Evolutionary conservation across 2,113 vertebrate species (phyloP).

Genomic region (Puffinus mauretanicus): DNA sequence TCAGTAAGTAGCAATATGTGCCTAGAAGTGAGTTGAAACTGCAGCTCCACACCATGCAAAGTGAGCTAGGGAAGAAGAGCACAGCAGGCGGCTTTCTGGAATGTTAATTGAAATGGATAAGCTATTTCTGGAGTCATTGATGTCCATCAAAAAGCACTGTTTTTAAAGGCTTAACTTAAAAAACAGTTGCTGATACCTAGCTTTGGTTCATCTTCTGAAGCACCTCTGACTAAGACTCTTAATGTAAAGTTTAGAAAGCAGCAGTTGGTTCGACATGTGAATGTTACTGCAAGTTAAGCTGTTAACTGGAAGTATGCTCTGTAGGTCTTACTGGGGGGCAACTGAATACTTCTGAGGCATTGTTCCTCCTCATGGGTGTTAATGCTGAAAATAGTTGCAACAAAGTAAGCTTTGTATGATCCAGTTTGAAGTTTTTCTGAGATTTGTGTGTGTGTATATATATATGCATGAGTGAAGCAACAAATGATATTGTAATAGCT

Average conservation of each 20-base stretch:
- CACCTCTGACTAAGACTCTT: not conserved
- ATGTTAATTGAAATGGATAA: not conserved
- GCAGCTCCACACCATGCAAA: not conserved
- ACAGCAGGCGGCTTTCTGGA: not conserved
- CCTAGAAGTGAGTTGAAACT: not conserved
- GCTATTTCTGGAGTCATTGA: not conserved
- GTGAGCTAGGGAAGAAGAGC: not conserved
- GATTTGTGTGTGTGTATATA: not conserved
- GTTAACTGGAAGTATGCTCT: not conserved
- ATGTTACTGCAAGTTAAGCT: not conserved
- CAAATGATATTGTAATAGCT: not conserved
- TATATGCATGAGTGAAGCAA: not conserved
- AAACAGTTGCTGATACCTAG: not conserved
- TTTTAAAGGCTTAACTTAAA: not conserved
- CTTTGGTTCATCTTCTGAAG: not conserved
- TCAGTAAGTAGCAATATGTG: not conserved
- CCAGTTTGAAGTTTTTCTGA: not conserved
- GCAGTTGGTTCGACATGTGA: not conserved
- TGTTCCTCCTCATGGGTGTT: not conserved
- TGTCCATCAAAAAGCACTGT: not conserved
- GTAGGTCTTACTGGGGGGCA: not conserved
- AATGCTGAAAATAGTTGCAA: not conserved
- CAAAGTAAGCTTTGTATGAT: not conserved
- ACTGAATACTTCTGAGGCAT: rapidly evolving
- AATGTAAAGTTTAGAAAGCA: not conserved